Evolutionary conservation across 1,140 invertebrate species (phyloP).

Genomic region (Ylistrum balloti): DNA sequence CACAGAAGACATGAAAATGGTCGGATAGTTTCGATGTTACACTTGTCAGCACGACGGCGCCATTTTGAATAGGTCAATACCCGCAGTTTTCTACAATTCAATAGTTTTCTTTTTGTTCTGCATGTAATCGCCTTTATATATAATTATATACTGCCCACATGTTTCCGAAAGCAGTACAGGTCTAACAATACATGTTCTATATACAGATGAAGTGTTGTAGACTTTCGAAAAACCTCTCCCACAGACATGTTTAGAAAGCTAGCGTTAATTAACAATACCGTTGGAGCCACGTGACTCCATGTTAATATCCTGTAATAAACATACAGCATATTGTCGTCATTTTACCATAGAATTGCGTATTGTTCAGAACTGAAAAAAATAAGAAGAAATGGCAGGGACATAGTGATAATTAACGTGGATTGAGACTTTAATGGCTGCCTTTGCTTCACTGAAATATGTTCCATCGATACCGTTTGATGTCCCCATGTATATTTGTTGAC

Average conservation of each 20-base stretch:
- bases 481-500: neutral
- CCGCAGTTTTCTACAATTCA: too few relatives aligned
- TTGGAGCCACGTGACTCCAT: too few relatives aligned
- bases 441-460: neutral
- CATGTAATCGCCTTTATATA: too few relatives aligned
- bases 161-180: neutral
- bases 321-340: neutral
- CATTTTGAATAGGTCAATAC: too few relatives aligned
- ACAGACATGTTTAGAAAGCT: neutral
- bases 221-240: neutral
- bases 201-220: too few relatives aligned
- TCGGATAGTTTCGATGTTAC: too few relatives aligned
- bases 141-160: neutral
- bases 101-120: too few relatives aligned
- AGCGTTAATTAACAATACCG: neutral
- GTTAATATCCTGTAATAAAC: neutral
- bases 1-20: too few relatives aligned
- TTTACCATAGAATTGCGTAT: neutral
- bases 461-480: neutral
- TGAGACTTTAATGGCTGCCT: too few relatives aligned
- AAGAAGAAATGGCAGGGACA: neutral
- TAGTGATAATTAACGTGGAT: neutral
- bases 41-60: too few relatives aligned
- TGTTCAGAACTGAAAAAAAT: neutral
- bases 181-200: too few relatives aligned